These are phyloP conservation scores for Macrotus californicus DNA, from an alignment of 2,113 vertebrate species.

Conservation along the genomic window DNA sequence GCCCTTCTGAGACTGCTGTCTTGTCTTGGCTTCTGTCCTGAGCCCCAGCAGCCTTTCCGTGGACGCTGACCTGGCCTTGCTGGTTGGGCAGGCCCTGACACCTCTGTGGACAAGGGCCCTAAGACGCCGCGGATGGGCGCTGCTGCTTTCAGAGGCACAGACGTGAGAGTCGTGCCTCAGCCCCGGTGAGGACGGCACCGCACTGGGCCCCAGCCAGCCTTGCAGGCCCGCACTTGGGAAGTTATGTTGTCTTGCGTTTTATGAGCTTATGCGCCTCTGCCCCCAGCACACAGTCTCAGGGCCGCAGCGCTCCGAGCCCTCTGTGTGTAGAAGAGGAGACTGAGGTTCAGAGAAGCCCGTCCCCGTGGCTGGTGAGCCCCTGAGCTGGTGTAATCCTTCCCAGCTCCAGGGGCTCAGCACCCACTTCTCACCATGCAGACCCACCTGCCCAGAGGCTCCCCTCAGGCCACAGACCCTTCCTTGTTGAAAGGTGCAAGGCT, in stretches of 20 bases:
- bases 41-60: not conserved
- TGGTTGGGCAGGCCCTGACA: not conserved
- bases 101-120: not conserved
- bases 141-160: not conserved
- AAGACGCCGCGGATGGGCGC: not conserved
- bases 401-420: not conserved
- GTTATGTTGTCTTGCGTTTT: fast-evolving
- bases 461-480: not conserved
- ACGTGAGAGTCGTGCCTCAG: not conserved
- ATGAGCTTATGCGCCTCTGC: not conserved
- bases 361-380: not conserved
- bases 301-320: not conserved
- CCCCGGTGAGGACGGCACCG: fast-evolving
- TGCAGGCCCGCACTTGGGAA: not conserved
- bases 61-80: not conserved
- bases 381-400: not conserved
- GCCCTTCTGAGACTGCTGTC: not conserved
- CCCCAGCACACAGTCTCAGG: not conserved
- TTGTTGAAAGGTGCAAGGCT: not conserved
- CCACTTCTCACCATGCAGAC: not conserved
- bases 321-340: not conserved
- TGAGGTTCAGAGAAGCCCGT: not conserved
- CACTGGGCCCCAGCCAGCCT: not conserved
- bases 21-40: too few species aligned
- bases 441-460: not conserved